These are phyloP conservation scores for Aphidius ervi DNA, from an alignment of 1,140 invertebrate genomes.

Conservation along the genomic window DNA sequence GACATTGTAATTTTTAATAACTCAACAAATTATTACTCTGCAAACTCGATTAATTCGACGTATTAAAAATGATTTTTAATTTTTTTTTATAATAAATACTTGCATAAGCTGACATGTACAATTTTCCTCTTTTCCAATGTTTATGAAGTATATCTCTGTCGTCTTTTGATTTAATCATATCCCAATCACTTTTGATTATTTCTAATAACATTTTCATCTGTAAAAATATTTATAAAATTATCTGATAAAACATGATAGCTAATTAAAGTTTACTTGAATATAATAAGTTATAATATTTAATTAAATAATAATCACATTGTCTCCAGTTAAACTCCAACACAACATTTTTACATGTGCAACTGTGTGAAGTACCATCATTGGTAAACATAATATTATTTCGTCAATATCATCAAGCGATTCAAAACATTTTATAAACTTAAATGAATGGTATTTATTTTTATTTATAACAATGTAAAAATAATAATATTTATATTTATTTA, in stretches of 20 bases:
- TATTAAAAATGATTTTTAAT: not conserved
- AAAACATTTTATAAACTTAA: slow-evolving; percentile 16
- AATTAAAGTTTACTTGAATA: too few species aligned
- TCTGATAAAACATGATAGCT: too few species aligned
- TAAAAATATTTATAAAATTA: too few species aligned
- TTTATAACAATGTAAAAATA: too few species aligned
- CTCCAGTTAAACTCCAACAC: not conserved
- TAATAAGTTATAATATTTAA: too few species aligned
- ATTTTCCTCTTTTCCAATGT: slow-evolving; percentile 12
- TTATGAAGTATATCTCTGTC: slow-evolving; percentile 6
- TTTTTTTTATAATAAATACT: slow-evolving; percentile 5
- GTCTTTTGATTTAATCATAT: not conserved
- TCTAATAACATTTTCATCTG: not conserved
- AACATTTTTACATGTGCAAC: slow-evolving; percentile 12
- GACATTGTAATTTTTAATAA: too few species aligned
- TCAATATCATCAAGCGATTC: slow-evolving; percentile 12
- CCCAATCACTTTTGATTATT: slow-evolving; percentile 14
- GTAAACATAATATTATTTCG: slow-evolving; percentile 15
- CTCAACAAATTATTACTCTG: not conserved
- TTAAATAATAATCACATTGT: too few species aligned
- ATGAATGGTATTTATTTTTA: not conserved
- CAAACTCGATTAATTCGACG: not conserved
- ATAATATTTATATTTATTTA: too few species aligned
- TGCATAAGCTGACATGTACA: slow-evolving; percentile 8
- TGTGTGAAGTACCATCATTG: slow-evolving; percentile 14